Percentiles rank a stretch among this genome's conserved stretches.
phyloP scores from a whole-genome alignment of 2,888 invertebrate species.

The Blastobasis adustella region DNA sequence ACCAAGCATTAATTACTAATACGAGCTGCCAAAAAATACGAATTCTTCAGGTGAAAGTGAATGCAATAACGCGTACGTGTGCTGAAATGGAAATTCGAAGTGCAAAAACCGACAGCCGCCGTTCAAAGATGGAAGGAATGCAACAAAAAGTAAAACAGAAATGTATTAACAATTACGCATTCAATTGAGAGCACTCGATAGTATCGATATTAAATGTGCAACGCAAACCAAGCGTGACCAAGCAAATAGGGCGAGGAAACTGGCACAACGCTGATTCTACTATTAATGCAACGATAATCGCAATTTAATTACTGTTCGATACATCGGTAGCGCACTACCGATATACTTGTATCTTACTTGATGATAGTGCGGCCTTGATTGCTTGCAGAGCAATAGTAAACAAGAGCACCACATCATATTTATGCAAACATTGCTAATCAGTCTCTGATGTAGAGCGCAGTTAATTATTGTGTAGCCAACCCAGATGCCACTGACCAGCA shows the following conservation, averaged over 20 bases:
- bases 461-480: too few species aligned
- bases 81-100: slow-evolving; percentile 33
- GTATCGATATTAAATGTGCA: slow-evolving; percentile 18
- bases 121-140: slow-evolving; percentile 9
- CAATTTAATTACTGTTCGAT: slow-evolving; percentile 13
- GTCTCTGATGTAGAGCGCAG: too few species aligned
- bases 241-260: slow-evolving; percentile 57
- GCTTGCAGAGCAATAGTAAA: too few species aligned
- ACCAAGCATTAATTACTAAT: slow-evolving; percentile 29
- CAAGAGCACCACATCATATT: too few species aligned
- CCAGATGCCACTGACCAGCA: too few species aligned
- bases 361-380: too few species aligned
- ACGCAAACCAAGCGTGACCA: slow-evolving; percentile 44
- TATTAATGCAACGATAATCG: slow-evolving; percentile 27
- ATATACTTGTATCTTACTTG: not conserved
- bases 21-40: slow-evolving; percentile 15
- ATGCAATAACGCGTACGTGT: slow-evolving; percentile 16
- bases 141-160: slow-evolving; percentile 17
- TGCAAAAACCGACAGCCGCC: slow-evolving; percentile 20
- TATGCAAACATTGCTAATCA: too few species aligned
- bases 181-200: slow-evolving; percentile 21
- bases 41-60: slow-evolving; percentile 7
- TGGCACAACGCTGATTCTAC: slow-evolving; percentile 35
- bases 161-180: slow-evolving; percentile 2
- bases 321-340: not conserved